Evolutionary conservation across 2,113 vertebrate genomes (phyloP).

Genomic region (Leucopternis melanops): DNA sequence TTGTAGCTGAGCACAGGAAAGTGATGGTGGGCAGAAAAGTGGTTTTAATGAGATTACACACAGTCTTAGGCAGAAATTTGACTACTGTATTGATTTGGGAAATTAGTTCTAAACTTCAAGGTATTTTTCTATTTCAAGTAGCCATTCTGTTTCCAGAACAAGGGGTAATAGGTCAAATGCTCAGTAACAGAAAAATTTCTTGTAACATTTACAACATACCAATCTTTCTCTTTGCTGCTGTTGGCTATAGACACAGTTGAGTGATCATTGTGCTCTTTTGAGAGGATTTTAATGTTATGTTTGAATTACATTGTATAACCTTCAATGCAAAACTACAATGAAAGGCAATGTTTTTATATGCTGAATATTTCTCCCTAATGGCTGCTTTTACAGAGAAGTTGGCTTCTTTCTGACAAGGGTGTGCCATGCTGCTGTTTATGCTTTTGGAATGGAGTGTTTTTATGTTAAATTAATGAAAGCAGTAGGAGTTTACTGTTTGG

Average conservation of each 20-base stretch:
- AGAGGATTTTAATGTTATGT: background rate
- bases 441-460: background rate
- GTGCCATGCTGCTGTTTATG: background rate
- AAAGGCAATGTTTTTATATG: background rate
- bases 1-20: background rate
- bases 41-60: background rate
- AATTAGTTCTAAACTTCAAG: background rate
- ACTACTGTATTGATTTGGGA: background rate
- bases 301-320: background rate
- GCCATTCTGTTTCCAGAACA: background rate
- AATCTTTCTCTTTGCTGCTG: background rate
- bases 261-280: background rate
- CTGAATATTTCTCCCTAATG: background rate
- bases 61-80: background rate
- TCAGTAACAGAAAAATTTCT: background rate
- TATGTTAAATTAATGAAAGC: background rate
- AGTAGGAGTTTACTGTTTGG: background rate
- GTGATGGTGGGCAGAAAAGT: background rate
- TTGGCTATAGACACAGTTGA: background rate
- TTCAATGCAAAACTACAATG: background rate
- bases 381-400: background rate
- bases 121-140: background rate
- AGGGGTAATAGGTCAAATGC: background rate
- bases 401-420: background rate
- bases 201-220: background rate